These are phyloP conservation scores for Myotis lucifugus DNA, from an alignment of 2,113 vertebrate genomes.

Conservation along the genomic window DNA sequence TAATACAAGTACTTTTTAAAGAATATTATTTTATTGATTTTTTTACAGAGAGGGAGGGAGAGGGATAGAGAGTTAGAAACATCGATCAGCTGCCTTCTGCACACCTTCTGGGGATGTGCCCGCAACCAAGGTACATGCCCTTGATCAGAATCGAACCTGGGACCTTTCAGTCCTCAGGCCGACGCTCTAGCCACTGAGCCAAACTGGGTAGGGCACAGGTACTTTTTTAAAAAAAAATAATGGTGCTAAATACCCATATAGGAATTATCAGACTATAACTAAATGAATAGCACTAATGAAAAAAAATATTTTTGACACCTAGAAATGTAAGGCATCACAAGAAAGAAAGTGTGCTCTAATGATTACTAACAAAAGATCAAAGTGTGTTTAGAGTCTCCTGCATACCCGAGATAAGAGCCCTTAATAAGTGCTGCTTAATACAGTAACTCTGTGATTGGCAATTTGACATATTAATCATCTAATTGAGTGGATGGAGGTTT, in stretches of 20 bases:
- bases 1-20: neutral
- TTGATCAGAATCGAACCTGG: too few species aligned
- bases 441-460: neutral
- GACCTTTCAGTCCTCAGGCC: too few species aligned
- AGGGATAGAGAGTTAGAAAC: too few species aligned
- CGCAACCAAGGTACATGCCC: too few species aligned
- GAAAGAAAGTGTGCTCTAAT: neutral
- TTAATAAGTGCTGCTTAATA: neutral
- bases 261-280: neutral
- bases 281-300: neutral
- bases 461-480: constrained; percentile 3
- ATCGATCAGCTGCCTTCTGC: too few species aligned
- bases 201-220: too few species aligned
- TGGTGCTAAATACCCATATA: neutral
- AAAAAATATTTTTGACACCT: neutral
- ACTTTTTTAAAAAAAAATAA: neutral
- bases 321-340: neutral
- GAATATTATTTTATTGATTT: too few species aligned
- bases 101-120: too few species aligned
- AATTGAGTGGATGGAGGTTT: neutral
- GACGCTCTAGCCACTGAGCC: too few species aligned
- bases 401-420: neutral
- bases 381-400: neutral
- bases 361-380: constrained; percentile 22
- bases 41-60: too few species aligned